Evolutionary conservation across 2,888 invertebrate genomes (phyloP), one percentile per base, ranked within the genome.

Genomic region (Trypoxylon attenuatum): DNA sequence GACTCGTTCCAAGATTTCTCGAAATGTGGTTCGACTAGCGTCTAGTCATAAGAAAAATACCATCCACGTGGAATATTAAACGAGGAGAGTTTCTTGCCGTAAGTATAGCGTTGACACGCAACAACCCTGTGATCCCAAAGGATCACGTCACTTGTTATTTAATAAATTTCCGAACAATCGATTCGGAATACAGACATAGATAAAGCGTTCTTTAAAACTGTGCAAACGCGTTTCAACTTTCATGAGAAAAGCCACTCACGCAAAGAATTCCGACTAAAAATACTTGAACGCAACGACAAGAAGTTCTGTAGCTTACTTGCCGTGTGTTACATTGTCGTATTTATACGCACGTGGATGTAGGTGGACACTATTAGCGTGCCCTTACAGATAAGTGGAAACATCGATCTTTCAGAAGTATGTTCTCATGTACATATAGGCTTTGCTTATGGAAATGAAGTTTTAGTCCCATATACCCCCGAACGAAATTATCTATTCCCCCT

Each of bases 361-460:
- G 45, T 19, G 38, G 8, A 16, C 15, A 39, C 33, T 52, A 52
- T 65, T 52, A 59, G 42, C 61, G 29, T 38, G 41, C 43, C 43
- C 45, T 39, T 43, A 15, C 27, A 13, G 43, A 61, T 52, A 59
- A 62, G 49, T 65, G 39, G 41, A 55, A 41, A 27, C 58, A 66
- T 73, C 45, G 58, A 59, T 66, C 25, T 41, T 38, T 3, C 15
- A 4, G 5, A 43, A 39, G 27, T 50, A 15, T n/a, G 43, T 39
- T 19, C 5, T 10, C 51, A 19, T 56, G 45, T 2, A 21, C 22
- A n/a, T n/a, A n/a, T n/a, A 16, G 42, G 16, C 21, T 38, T 15
- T 57, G 49, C 27, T 33, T 13, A 54, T 15, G 18, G 39, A 33
- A n/a, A 43, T 55, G 50, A 54, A 62, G 50, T 51, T 50, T 64